Evolutionary conservation across 2,888 invertebrate genomes (phyloP), one percentile per base, ranked within the genome.

Genomic region (Nemotelus nigrinus): DNA sequence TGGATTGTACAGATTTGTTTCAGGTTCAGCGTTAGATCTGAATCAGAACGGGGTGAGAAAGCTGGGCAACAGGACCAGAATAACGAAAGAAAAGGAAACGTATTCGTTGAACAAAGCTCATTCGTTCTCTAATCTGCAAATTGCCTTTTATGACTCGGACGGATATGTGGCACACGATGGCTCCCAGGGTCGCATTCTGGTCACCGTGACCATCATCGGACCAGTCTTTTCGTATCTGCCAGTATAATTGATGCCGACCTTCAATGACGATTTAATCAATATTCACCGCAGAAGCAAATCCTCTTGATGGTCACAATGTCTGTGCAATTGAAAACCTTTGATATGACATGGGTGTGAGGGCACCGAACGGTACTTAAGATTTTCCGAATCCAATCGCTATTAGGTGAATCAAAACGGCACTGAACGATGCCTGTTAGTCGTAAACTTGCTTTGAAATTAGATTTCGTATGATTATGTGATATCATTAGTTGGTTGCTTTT

Each of bases 1-100:
- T 71, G n/a, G 70, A 43, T 8, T 47, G 55, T 71, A 55, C 70
- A 55, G 70, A 71, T 71, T 71, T 71, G 57, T 71, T 55, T 71
- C 70, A 25, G 5, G 7, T 71, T 41, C 47, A 47, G 8, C 65
- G 45, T 65, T 65, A 2, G 45, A 7, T 65, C 53, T 6, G 1
- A 1, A 53, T 53, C 7, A 45, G 25, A 63, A 7, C 41, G 65
- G 45, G 25, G 10, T 3, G 10, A 41, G 2, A 10, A 43, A n/a
- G 45, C 44, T 8, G 45, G 45, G 8, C 10, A 7, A 47, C 45
- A 71, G n/a, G 43, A 71, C 6, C 10, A 53, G n/a, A 44, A 25
- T 55, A 55, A n/a, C 45, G 43, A 68, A 48, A 68, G 67, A 44
- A 68, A 48, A 48, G 25, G 25, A 68, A 39, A 41, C 44, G 65